Conservation (phyloP, 2,888 invertebrate species). For the Luperina nickerlii region DNA sequence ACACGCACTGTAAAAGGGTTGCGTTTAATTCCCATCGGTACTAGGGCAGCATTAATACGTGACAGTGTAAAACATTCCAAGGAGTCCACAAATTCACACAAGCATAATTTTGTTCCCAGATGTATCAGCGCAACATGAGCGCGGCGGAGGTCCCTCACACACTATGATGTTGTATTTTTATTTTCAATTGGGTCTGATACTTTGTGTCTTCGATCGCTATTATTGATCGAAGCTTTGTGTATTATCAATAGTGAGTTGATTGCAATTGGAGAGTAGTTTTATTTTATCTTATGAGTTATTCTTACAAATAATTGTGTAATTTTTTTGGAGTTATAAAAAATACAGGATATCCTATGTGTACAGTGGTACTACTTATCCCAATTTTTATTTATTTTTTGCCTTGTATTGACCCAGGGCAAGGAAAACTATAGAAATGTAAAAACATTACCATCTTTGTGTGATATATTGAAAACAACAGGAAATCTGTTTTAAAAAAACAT, state of each 20-base stretch:
- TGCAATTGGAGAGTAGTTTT: not conserved
- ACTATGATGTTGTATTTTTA: not conserved
- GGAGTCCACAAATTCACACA: constrained; percentile 61
- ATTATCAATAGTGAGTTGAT: not conserved
- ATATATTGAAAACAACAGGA: not conserved
- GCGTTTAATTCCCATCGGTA: constrained; percentile 69
- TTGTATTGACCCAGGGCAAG: too few relatives aligned
- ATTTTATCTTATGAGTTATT: not conserved
- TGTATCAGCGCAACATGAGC: constrained; percentile 64
- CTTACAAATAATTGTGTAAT: not conserved
- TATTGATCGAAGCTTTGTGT: not conserved
- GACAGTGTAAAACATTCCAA: constrained; percentile 51
- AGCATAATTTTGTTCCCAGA: constrained; percentile 70
- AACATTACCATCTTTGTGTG: not conserved
- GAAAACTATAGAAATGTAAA: not conserved
- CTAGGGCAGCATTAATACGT: constrained; percentile 64
- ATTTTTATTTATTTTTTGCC: too few relatives aligned
- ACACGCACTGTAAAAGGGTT: constrained; percentile 61
- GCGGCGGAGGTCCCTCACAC: constrained; percentile 19
- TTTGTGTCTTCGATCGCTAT: not conserved
- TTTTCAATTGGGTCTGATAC: not conserved
- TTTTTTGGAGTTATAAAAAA: not conserved
- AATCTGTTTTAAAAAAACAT: not conserved
- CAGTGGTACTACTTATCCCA: not conserved
- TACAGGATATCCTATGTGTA: not conserved